Base-by-base conservation (phyloP, 2,113 vertebrate species). In the Rhineura floridana region DNA sequence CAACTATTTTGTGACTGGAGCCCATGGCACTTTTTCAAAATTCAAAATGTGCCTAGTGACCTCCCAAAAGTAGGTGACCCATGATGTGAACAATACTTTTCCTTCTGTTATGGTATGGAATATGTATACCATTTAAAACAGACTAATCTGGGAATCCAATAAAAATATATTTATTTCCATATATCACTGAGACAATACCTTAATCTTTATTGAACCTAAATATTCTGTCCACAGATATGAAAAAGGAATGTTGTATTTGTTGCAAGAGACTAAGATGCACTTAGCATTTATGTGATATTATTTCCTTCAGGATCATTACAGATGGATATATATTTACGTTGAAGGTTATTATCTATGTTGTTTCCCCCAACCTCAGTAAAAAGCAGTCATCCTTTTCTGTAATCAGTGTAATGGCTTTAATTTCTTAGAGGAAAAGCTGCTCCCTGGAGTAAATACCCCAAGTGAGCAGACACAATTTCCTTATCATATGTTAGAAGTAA, bases 391-490 rank as follows among this genome's bases (percentile, higher is more conserved):
- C 90, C 25, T 0, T 89, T 95, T 81, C 0, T 63, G 92, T 93
- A 90, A 95, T 91, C 91, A 93, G 90, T 88, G 92, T 90, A 96
- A 94, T 92, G 1, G 23, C 89, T 92, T 84, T 90, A 72, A 88
- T 93, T 91, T 90, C 90, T 90, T 78, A 92, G 30, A 92, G 90
- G 75, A 93, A 90, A 91, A 62, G 69, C 63, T 28, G 13, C 90
- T 93, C 82, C 52, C 62, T 85, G 1, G 9, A 90, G 84, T 84
- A 84, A 92, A 33, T 36, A 87, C 88, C 91, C 62, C 33, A 86
- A 92, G 88, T 93, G 87, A 90, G 91, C 91, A 95, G 90, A 89
- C 91, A 91, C 88, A 1, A 8, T 65, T 91, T 89, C 89, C 92
- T 92, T 89, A 91, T 93, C 90, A 92, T 85, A 91, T 65, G 87